A percentile compares a stretch with the other conserved stretches of the same genome.
These are phyloP conservation scores for Drosophila rubida DNA, from an alignment of 2,888 invertebrate species.

Conservation along the genomic window DNA sequence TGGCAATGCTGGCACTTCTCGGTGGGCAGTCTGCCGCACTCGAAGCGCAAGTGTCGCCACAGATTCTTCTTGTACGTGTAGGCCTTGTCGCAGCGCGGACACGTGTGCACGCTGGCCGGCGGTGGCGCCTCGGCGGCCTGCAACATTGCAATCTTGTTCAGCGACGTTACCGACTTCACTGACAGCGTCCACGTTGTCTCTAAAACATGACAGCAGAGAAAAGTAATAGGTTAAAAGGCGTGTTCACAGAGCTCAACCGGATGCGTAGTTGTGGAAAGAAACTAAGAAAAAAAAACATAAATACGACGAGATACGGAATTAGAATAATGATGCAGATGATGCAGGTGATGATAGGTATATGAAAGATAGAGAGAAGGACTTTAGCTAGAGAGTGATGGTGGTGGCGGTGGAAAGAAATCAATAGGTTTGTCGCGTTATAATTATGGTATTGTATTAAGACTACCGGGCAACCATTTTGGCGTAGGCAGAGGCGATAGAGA, in stretches of 20 bases:
- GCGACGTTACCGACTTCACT: conserved; percentile 83
- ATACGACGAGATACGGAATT: conserved; percentile 14
- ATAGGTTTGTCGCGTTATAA: conserved; percentile 1
- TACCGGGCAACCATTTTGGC: conserved; percentile 47
- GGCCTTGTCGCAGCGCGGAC: conserved; percentile 86
- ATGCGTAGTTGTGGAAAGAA: background rate
- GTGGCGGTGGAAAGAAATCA: conserved; percentile 23
- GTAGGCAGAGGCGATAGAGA: conserved; percentile 55
- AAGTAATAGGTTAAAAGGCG: conserved; percentile 61
- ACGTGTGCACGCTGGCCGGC: conserved; percentile 80
- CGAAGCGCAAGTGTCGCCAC: conserved; percentile 86
- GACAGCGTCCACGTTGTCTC: conserved; percentile 81
- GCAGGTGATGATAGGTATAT: conserved; percentile 26
- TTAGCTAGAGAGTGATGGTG: conserved; percentile 35
- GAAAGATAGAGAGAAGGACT: conserved; percentile 8
- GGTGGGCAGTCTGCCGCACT: conserved; percentile 87
- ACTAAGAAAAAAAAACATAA: conserved; percentile 10
- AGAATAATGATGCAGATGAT: conserved; percentile 9
- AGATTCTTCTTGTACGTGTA: conserved; percentile 87
- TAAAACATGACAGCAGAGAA: conserved; percentile 71
- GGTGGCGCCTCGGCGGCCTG: conserved; percentile 46
- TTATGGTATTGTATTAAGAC: conserved; percentile 20
- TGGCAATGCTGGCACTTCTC: conserved; percentile 86
- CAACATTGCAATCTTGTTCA: conserved; percentile 78
- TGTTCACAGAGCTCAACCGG: background rate